Evolutionary conservation across 1,140 invertebrate genomes (phyloP).

Genomic region (Psilanteris sp.): DNA sequence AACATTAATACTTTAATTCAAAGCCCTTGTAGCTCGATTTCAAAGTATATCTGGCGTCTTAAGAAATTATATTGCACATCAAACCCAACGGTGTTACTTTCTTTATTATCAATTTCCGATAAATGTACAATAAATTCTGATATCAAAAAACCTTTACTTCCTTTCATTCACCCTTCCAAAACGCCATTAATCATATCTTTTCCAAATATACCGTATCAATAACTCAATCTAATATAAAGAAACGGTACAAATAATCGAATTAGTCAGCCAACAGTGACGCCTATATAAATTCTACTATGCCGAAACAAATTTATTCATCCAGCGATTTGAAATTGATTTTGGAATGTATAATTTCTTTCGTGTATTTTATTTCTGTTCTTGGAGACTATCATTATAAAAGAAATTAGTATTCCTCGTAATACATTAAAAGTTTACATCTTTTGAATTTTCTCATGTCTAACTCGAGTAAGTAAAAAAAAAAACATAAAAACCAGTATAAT

Average conservation of each 20-base stretch:
- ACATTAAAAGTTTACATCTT: conserved; percentile 38
- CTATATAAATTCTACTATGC: conserved; percentile 25
- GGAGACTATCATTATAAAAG: conserved; percentile 9
- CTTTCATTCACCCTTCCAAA: neutral
- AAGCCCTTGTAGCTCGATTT: neutral
- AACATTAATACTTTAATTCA: conserved; percentile 17
- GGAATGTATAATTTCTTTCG: conserved; percentile 25
- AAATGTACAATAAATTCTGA: neutral
- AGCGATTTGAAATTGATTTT: conserved; percentile 38
- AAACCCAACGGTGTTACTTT: conserved; percentile 1
- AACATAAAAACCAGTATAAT: conserved; percentile 28
- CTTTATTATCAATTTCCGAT: conserved; percentile 8
- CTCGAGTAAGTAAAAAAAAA: conserved; percentile 11
- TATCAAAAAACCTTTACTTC: neutral
- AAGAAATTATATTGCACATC: conserved; percentile 8
- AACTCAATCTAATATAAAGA: conserved; percentile 1
- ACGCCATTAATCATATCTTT: conserved; percentile 19
- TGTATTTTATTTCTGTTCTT: conserved; percentile 13
- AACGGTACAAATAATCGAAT: conserved; percentile 23
- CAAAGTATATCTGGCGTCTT: neutral
- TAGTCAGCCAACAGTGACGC: conserved; percentile 9
- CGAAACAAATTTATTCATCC: conserved; percentile 38
- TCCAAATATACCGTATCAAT: conserved; percentile 8
- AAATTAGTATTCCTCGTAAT: conserved; percentile 35
- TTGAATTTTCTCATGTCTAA: conserved; percentile 29